Evolutionary conservation across 2,797 vertebrate genomes (phyloP), one percentile per base, ranked within the genome.

Genomic region (Propithecus perrieri): DNA sequence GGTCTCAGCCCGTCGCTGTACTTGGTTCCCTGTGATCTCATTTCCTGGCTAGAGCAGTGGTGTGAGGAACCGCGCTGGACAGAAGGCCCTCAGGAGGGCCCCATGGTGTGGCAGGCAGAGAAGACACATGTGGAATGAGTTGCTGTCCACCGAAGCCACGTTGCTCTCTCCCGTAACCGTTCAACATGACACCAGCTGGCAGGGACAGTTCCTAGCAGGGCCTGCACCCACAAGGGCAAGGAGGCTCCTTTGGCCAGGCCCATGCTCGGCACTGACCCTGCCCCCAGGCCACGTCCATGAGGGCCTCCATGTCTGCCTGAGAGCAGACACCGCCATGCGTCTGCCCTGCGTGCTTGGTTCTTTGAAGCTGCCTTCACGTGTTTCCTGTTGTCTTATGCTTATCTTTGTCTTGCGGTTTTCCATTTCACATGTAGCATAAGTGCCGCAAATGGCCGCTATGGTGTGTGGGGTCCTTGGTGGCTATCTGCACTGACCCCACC

Each of bases 301-400:
- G 67, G 79, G 43, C 53, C 53, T 1, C 1, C 1, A 3, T 26
- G 55, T 55, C 18, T 35, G 22, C 30, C 24, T 43, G 9, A 38
- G 35, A 41, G 57, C 28, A 30, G 30, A 12, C 12, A 0, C 17
- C 1, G 8, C 7, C 30, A 15, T 3, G 48, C 8, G 3, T 17
- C 63, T 30, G 2, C 15, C 50, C 38, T 59, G 8, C n/a, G 5
- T 55, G 26, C 14, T 46, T 13, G 24, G 10, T 59, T 28, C 26
- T 4, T 5, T 1, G n/a, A 18, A 46, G 38, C 65, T 65, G 41
- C n/a, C 71, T 41, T 20, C 0, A 7, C 4, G 0, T 10, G 6
- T 8, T 41, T 24, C 1, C 1, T 46, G 6, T 41, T 33, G 2
- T 9, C 20, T 61, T 53, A 53, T 76, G 6, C 79, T 50, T 26